Percentiles rank a stretch among this genome's conserved stretches.
Conservation (phyloP, 2,888 invertebrate genomes). For the Bunonema sp. region DNA sequence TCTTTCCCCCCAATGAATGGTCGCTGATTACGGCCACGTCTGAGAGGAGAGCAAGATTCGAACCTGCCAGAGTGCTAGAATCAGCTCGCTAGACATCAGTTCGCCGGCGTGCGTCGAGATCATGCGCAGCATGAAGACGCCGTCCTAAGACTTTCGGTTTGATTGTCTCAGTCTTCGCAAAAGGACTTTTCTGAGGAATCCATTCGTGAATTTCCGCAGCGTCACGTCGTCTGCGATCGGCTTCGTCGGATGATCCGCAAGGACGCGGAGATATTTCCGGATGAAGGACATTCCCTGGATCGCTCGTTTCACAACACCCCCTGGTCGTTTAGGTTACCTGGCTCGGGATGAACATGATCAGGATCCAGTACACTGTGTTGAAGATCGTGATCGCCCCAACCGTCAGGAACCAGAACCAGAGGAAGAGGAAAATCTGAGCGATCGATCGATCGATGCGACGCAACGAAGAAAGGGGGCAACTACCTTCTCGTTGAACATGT, state of each 20-base stretch:
- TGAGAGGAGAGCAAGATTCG: no score
- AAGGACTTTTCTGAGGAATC: slow-evolving; percentile 35
- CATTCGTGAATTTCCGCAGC: slow-evolving; percentile 41
- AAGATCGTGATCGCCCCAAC: slow-evolving; percentile 41
- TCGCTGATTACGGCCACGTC: no score
- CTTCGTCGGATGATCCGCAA: slow-evolving; percentile 42
- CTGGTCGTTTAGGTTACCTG: slow-evolving; percentile 18
- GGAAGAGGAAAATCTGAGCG: slow-evolving; percentile 34
- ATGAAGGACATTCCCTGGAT: slow-evolving; percentile 39
- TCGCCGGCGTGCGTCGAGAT: slow-evolving; percentile 45
- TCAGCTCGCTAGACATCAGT: slow-evolving; percentile 42
- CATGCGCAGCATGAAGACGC: slow-evolving; percentile 45
- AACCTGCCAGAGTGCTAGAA: slow-evolving; percentile 42
- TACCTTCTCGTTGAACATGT: slow-evolving; percentile 45
- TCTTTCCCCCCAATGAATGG: no score
- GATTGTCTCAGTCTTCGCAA: neutral
- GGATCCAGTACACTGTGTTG: slow-evolving; percentile 42
- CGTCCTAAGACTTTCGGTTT: slow-evolving; percentile 8
- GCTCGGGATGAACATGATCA: slow-evolving; percentile 43
- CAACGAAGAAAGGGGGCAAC: no score
- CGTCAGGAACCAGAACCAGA: slow-evolving; percentile 44
- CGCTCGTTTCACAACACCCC: neutral
- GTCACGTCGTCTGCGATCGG: slow-evolving; percentile 41
- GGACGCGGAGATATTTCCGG: slow-evolving; percentile 42
- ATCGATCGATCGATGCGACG: no score